A percentile compares a stretch with the other conserved stretches of the same genome.
Conservation (phyloP, 2,888 invertebrate genomes). For the Tachystola acroxantha region DNA sequence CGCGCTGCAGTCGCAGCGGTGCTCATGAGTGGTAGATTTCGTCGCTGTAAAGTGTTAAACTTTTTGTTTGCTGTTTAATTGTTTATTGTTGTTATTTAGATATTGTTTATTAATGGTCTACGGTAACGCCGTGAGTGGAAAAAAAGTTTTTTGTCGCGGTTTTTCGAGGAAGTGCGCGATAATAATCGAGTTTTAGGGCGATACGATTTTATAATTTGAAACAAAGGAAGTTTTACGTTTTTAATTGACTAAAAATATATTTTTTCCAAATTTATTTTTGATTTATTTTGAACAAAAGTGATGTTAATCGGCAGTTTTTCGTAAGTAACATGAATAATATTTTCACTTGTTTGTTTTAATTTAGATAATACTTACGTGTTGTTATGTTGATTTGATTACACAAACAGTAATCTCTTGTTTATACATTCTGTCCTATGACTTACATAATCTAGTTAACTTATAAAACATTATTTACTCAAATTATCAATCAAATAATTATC, state of each 20-base stretch:
- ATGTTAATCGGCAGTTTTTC: slow-evolving; percentile 5
- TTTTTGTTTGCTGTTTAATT: slow-evolving; percentile 44
- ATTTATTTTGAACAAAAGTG: neutral
- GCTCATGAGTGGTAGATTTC: slow-evolving; percentile 65
- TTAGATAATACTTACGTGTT: slow-evolving; percentile 10
- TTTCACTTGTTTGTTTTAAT: slow-evolving; percentile 2
- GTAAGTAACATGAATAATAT: slow-evolving; percentile 9
- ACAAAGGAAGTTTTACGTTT: neutral
- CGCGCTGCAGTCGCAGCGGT: slow-evolving; percentile 54
- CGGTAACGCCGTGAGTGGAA: slow-evolving; percentile 42
- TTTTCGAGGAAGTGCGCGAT: slow-evolving; percentile 18
- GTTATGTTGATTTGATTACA: slow-evolving; percentile 2
- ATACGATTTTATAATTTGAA: slow-evolving; percentile 21
- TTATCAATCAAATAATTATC: too few relatives aligned
- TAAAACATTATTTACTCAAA: neutral
- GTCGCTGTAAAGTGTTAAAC: slow-evolving; percentile 66
- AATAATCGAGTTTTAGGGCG: too few relatives aligned
- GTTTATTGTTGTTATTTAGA: slow-evolving; percentile 29
- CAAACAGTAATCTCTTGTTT: slow-evolving; percentile 8
- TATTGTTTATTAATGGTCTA: slow-evolving; percentile 32
- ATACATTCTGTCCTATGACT: slow-evolving; percentile 8
- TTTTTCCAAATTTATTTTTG: neutral
- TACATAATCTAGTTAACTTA: slow-evolving; percentile 8
- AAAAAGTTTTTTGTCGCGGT: slow-evolving; percentile 28
- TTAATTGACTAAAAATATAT: neutral